These are phyloP conservation scores for Tinamus guttatus DNA, from an alignment of 2,113 vertebrate species.

Conservation along the genomic window DNA sequence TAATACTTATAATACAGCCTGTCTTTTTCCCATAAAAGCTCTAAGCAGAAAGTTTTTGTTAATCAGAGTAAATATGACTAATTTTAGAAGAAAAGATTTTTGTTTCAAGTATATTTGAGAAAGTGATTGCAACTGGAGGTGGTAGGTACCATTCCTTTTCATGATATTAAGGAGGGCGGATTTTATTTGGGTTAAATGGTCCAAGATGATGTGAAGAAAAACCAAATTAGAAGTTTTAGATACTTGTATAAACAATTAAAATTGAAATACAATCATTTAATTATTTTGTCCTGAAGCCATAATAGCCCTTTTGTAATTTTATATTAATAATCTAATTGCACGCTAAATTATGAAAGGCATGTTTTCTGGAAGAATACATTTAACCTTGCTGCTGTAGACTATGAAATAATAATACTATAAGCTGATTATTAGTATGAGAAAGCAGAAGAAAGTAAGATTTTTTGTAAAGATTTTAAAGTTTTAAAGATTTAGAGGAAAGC, in stretches of 20 bases:
- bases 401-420: slow-evolving; percentile 36
- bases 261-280: slow-evolving; percentile 36
- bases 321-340: slow-evolving; percentile 39
- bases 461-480: slow-evolving; percentile 50
- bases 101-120: slow-evolving; percentile 8
- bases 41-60: slow-evolving; percentile 73
- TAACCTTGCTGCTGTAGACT: slow-evolving; percentile 26
- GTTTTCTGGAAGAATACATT: slow-evolving; percentile 54
- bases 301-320: slow-evolving; percentile 32
- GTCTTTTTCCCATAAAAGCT: slow-evolving; percentile 77
- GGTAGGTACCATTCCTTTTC: neutral
- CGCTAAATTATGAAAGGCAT: neutral
- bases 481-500: slow-evolving; percentile 5
- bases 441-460: neutral
- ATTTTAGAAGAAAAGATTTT: slow-evolving; percentile 48
- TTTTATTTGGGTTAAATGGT: neutral
- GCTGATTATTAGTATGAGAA: slow-evolving; percentile 44
- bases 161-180: neutral
- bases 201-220: neutral
- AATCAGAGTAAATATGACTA: slow-evolving; percentile 68
- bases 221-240: neutral
- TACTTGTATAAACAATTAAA: slow-evolving; percentile 48
- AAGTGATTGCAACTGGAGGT: neutral
- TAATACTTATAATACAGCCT: slow-evolving; percentile 80
- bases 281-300: slow-evolving; percentile 52